A percentile compares a stretch with the other conserved stretches of the same genome.
These are phyloP conservation scores for Sus cebifrons DNA, from an alignment of 2,797 vertebrate species.

Conservation along the genomic window DNA sequence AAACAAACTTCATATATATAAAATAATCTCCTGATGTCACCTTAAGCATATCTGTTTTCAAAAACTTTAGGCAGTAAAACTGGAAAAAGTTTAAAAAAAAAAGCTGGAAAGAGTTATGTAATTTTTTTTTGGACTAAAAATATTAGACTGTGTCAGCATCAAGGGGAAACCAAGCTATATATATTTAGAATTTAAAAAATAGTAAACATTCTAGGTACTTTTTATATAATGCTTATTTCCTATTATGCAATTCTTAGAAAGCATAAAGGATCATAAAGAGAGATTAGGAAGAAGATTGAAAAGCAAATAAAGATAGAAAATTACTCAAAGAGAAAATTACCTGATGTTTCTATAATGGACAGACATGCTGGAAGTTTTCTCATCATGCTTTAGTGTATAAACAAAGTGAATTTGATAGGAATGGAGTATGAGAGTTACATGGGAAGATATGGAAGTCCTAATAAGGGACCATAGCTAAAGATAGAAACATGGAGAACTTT, in stretches of 20 bases:
- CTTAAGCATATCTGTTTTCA: neutral
- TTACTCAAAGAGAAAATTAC: neutral
- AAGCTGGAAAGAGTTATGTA: neutral
- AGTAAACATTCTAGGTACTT: neutral
- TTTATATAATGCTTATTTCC: neutral
- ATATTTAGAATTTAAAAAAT: neutral
- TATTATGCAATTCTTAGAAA: neutral
- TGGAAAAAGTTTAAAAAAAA: neutral
- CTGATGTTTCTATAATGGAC: neutral
- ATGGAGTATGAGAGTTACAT: too few species aligned
- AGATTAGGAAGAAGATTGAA: fast-evolving
- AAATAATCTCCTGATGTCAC: neutral
- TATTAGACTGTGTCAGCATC: neutral
- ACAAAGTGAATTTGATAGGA: neutral
- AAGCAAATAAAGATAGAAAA: neutral
- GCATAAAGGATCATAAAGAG: neutral
- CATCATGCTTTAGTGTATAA: neutral
- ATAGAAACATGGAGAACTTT: too few species aligned
- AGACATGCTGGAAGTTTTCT: neutral
- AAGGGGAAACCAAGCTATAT: neutral
- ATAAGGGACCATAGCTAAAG: too few species aligned
- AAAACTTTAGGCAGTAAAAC: neutral
- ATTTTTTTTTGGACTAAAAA: neutral
- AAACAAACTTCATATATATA: neutral
- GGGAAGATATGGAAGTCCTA: too few species aligned